phyloP scores from a whole-genome alignment of 2,113 vertebrate genomes.

The Phylloscopus trochilus region DNA sequence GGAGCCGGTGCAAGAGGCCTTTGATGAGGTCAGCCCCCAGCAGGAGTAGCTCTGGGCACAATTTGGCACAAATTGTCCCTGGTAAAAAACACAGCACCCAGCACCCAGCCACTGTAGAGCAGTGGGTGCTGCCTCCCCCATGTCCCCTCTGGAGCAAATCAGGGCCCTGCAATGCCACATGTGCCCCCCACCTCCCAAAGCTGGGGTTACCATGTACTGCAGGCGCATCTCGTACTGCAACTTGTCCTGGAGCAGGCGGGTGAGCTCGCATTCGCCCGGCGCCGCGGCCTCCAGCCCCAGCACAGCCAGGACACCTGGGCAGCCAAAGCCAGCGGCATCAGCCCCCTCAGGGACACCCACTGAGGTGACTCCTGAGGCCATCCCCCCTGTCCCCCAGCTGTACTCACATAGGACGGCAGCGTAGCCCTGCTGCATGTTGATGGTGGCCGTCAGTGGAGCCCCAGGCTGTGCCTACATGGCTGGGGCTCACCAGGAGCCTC shows the following conservation, averaged over 20 bases:
- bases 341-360: background rate
- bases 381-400: background rate
- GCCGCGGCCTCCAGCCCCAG: conserved; percentile 23
- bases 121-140: background rate
- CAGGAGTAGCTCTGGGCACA: background rate
- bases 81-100: background rate
- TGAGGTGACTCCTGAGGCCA: background rate
- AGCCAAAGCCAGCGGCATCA: background rate
- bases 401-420: conserved; percentile 50
- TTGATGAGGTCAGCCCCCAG: background rate
- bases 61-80: background rate
- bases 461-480: conserved; percentile 25
- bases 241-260: conserved; percentile 50
- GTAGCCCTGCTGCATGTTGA: conserved; percentile 39
- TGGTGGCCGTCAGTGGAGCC: background rate
- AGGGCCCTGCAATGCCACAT: accelerated
- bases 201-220: conserved; percentile 41
- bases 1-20: background rate
- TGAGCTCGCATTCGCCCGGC: conserved; percentile 4
- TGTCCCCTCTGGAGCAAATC: accelerated
- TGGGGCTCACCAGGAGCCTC: background rate
- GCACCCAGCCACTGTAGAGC: background rate
- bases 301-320: conserved; percentile 28
- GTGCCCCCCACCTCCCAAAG: background rate
- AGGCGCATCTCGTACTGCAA: conserved; percentile 38